These are phyloP conservation scores for Melanotaenia maccullochi DNA, from an alignment of 2,797 vertebrate species.

Conservation along the genomic window DNA sequence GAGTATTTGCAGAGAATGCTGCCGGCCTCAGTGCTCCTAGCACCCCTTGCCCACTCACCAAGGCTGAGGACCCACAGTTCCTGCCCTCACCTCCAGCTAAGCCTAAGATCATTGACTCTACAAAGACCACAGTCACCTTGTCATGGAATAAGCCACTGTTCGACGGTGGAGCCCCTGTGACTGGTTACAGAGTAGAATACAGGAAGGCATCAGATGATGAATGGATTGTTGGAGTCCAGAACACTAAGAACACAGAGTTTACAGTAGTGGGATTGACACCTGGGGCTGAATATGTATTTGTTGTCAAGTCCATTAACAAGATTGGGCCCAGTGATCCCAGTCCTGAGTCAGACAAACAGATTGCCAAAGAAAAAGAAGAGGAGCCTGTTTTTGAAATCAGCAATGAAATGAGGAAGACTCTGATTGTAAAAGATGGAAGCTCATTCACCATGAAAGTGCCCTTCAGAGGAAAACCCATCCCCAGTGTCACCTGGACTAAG, in stretches of 20 bases:
- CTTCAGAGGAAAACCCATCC: constrained; percentile 95
- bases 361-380: constrained; percentile 95
- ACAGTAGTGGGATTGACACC: constrained; percentile 89
- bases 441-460: constrained; percentile 96
- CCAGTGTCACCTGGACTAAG: constrained; percentile 92
- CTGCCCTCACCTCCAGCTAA: constrained; percentile 94
- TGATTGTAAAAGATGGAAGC: constrained; percentile 94
- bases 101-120: constrained; percentile 93
- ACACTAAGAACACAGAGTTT: constrained; percentile 93
- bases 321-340: constrained; percentile 94
- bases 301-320: constrained; percentile 95
- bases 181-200: constrained; percentile 94
- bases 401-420: constrained; percentile 97
- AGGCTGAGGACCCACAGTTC: constrained; percentile 96
- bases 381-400: constrained; percentile 97
- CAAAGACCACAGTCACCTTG: constrained; percentile 89
- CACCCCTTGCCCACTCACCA: constrained; percentile 87
- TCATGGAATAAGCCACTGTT: constrained; percentile 95
- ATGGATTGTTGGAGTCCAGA: constrained; percentile 91
- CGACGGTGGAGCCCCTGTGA: constrained; percentile 95
- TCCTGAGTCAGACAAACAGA: constrained; percentile 89
- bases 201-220: constrained; percentile 91
- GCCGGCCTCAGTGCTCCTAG: constrained; percentile 95
- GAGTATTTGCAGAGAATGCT: constrained; percentile 96
- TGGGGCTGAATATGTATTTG: constrained; percentile 93